Evolutionary conservation across 2,888 invertebrate species (phyloP), one percentile per base, ranked within the genome.

Genomic region (Sesia bembeciformis): DNA sequence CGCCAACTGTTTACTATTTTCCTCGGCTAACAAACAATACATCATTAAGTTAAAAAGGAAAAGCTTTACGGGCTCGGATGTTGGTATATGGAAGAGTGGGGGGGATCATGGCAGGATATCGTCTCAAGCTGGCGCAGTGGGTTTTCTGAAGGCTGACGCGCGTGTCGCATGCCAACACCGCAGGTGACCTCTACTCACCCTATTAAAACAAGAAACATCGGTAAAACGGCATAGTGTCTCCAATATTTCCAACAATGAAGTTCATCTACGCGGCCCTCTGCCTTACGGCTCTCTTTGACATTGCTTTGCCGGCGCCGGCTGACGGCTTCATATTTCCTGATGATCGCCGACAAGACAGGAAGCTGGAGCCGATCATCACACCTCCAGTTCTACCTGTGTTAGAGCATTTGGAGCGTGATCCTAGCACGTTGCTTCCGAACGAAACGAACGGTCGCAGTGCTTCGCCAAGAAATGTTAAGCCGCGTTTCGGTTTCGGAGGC

Each of bases 71-170:
- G 66, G 60, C 63, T 64, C 65, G 68, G 69, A 57, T 62, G 60
- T 23, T 58, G 60, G 57, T 57, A 56, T 40, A 49, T 39, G 51
- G 63, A 66, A 69, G 84, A 74, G 86, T 83, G 79, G 78, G 76
- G 74, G 59, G 53, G 68, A 70, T 68, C 65, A 65, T 68, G 71
- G 70, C 84, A 84, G 87, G 88, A 85, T 78, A 74, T 74, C 70
- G 79, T 71, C 76, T 71, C 81, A 58, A 72, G 70, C 79, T 66
- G 64, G 66, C 79, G 79, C 88, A 88, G 88, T 88, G 89, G 89
- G 81, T 85, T 86, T 88, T 87, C 87, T 85, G 89, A 89, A 88
- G 89, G 89, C 89, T 88, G 86, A 74, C 84, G 76, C 82, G 81
- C 86, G 89, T 74, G 89, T 81, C 88, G 89, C 89, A 89, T 89